phyloP scores from a whole-genome alignment of 2,797 vertebrate genomes.

The Tangara arthus region DNA sequence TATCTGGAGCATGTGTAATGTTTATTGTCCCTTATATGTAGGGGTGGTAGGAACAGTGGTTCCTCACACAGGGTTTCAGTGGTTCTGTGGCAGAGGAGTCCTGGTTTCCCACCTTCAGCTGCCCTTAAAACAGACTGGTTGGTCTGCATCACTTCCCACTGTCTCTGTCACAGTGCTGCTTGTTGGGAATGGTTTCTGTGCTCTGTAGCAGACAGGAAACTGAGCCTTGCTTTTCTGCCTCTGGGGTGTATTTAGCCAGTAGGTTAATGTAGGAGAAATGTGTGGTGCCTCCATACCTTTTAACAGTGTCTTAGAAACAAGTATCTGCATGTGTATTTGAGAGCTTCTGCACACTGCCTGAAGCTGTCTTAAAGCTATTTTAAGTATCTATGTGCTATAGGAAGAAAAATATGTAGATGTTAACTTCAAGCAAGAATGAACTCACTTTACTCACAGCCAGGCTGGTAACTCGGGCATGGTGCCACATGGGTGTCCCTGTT shows the following conservation, averaged over 20 bases:
- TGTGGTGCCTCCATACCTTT: neutral
- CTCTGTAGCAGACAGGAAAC: neutral
- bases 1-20: neutral
- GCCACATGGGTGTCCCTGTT: neutral
- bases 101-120: fast-evolving
- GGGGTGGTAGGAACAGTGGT: neutral
- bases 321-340: neutral
- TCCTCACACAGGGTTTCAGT: neutral
- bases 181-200: neutral
- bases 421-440: neutral
- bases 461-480: neutral
- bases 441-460: neutral
- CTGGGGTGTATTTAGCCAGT: neutral
- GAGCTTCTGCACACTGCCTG: neutral
- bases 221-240: neutral
- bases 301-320: neutral
- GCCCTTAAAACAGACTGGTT: neutral
- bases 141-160: neutral
- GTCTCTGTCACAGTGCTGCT: neutral
- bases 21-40: fast-evolving
- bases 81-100: neutral
- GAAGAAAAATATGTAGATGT: neutral
- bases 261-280: neutral
- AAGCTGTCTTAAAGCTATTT: neutral
- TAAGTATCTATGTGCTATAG: neutral